phyloP scores from a whole-genome alignment of 2,888 invertebrate species.

The Leucophenga montana region DNA sequence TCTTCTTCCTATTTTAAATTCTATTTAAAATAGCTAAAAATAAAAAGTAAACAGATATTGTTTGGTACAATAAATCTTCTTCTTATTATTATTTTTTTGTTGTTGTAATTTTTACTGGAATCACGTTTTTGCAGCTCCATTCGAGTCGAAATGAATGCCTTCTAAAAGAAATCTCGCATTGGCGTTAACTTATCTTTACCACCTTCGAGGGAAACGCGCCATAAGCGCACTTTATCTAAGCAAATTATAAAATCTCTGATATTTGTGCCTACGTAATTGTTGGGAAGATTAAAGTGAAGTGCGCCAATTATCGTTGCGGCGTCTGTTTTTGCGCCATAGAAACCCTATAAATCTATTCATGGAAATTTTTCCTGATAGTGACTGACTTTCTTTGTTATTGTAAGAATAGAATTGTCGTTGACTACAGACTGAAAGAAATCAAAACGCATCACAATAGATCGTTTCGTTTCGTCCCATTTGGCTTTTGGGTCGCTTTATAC shows the following conservation, averaged over 20 bases:
- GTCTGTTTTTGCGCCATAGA: background rate
- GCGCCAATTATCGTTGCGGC: background rate
- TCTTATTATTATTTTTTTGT: too few species aligned
- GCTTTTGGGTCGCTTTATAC: too few species aligned
- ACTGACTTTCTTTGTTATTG: background rate
- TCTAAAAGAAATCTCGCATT: background rate
- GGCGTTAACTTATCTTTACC: background rate
- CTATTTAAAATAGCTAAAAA: background rate
- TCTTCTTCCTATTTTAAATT: background rate
- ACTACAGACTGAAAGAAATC: too few species aligned
- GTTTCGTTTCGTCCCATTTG: too few species aligned
- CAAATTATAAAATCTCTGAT: slow-evolving; percentile 1
- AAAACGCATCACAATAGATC: too few species aligned
- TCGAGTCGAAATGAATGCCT: background rate
- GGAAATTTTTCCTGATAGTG: background rate
- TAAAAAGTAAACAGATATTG: background rate
- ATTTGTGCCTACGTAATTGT: background rate
- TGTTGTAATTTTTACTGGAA: background rate
- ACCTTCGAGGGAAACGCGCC: background rate
- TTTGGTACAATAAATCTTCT: too few species aligned
- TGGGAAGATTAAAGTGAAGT: background rate
- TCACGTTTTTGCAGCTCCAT: background rate
- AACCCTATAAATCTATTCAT: background rate
- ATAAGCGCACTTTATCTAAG: background rate
- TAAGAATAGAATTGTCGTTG: too few species aligned